These are phyloP conservation scores for Reticulitermes lucifugus DNA, from an alignment of 2,888 invertebrate genomes.

Conservation along the genomic window DNA sequence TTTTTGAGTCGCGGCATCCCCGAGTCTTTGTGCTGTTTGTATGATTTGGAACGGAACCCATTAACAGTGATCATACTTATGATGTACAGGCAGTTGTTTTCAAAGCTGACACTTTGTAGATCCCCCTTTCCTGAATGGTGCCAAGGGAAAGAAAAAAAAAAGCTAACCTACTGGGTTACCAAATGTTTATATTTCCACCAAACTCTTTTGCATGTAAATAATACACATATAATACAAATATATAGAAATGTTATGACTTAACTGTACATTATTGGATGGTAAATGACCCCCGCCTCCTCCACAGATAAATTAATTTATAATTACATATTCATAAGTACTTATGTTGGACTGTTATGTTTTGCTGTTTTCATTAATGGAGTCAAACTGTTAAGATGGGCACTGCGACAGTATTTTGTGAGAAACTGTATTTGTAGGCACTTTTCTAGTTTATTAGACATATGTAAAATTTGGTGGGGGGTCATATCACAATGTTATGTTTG, in stretches of 20 bases:
- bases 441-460: neutral
- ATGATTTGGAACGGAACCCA: neutral
- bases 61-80: neutral
- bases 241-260: constrained; percentile 5
- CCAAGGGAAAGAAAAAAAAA: neutral
- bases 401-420: constrained; percentile 8
- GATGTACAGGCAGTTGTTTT: neutral
- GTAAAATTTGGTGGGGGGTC: constrained; percentile 22
- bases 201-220: constrained; percentile 33
- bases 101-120: neutral
- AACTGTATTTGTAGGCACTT: neutral
- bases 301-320: neutral
- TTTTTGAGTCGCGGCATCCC: neutral
- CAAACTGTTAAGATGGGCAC: constrained; percentile 2
- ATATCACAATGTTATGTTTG: constrained; percentile 19
- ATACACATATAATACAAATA: constrained; percentile 10
- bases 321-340: constrained; percentile 25
- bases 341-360: neutral
- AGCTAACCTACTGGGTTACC: neutral
- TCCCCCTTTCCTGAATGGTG: constrained; percentile 30
- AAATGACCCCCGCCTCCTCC: neutral
- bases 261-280: neutral
- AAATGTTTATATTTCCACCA: constrained; percentile 25
- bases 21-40: neutral
- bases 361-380: neutral